These are phyloP conservation scores for Nannoperca obscura DNA, from an alignment of 2,797 vertebrate genomes.

Conservation along the genomic window DNA sequence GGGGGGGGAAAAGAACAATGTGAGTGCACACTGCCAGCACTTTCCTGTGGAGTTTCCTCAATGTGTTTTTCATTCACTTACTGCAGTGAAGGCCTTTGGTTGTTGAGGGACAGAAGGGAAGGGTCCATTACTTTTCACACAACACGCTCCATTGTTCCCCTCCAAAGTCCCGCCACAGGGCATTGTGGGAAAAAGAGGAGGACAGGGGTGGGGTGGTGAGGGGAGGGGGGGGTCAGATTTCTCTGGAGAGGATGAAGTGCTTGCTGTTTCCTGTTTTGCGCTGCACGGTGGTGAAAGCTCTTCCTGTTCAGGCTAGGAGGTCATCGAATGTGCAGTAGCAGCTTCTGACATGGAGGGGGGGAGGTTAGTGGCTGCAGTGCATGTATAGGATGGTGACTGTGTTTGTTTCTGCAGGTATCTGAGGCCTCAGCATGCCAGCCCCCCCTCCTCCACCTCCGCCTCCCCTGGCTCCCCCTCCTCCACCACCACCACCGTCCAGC, in stretches of 20 bases:
- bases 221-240: constrained; percentile 67
- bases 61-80: constrained; percentile 60
- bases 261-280: constrained; percentile 81
- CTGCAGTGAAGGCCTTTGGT: constrained; percentile 43
- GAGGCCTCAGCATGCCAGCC: constrained; percentile 73
- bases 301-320: constrained; percentile 74
- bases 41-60: constrained; percentile 61
- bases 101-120: constrained; percentile 43
- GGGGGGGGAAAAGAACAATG: constrained; percentile 9
- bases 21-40: constrained; percentile 1
- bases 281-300: constrained; percentile 55
- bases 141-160: constrained; percentile 81
- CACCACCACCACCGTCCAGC: constrained; percentile 75
- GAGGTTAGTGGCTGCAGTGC: not conserved
- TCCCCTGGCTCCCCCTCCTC: constrained; percentile 68
- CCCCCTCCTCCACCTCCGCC: constrained; percentile 80
- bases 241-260: constrained; percentile 75
- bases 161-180: constrained; percentile 51
- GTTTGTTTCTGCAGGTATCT: constrained; percentile 67
- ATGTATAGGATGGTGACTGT: not conserved
- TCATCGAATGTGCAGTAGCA: constrained; percentile 40
- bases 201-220: constrained; percentile 12
- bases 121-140: constrained; percentile 74
- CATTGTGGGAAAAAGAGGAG: constrained; percentile 71
- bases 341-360: constrained; percentile 10